These are phyloP conservation scores for Anguilla rostrata DNA, from an alignment of 2,113 vertebrate genomes.

Conservation along the genomic window DNA sequence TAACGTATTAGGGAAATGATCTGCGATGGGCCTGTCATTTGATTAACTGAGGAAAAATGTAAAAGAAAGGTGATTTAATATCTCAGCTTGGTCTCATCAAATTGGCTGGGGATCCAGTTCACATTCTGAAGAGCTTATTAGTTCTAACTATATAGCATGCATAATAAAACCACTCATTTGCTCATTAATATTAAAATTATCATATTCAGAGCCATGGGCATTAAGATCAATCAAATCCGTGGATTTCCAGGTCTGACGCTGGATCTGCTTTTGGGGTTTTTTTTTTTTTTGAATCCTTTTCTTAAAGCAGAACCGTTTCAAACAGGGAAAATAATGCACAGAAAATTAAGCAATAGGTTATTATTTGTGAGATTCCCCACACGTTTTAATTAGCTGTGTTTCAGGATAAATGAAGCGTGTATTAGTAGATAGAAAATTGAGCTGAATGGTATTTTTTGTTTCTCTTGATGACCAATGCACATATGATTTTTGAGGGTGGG, in stretches of 20 bases:
- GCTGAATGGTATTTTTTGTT: conserved; percentile 5
- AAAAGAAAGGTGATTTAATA: conserved; percentile 99
- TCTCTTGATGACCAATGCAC: background rate
- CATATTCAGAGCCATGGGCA: conserved; percentile 99
- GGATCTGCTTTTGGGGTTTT: conserved; percentile 95
- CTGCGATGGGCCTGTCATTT: conserved; percentile 86
- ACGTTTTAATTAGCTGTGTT: conserved; percentile 67
- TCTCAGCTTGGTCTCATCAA: conserved; percentile 98
- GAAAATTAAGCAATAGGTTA: conserved; percentile 69
- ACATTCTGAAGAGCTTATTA: conserved; percentile 99
- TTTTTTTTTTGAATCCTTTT: conserved; percentile 78
- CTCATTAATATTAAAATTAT: conserved; percentile 99
- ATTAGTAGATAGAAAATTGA: background rate
- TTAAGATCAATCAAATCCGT: conserved; percentile 99
- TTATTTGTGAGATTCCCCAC: conserved; percentile 67
- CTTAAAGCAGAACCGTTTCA: conserved; percentile 78
- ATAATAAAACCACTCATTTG: conserved; percentile 99
- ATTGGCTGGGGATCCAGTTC: conserved; percentile 91
- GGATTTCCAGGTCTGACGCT: conserved; percentile 99
- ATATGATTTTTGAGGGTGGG: background rate
- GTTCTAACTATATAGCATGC: conserved; percentile 99
- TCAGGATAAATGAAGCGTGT: background rate
- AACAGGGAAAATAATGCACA: conserved; percentile 58
- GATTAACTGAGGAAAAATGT: conserved; percentile 95
- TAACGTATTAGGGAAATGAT: conserved; percentile 85